These are phyloP conservation scores for Hyles euphorbiae DNA, from an alignment of 1,140 invertebrate genomes.

Conservation along the genomic window DNA sequence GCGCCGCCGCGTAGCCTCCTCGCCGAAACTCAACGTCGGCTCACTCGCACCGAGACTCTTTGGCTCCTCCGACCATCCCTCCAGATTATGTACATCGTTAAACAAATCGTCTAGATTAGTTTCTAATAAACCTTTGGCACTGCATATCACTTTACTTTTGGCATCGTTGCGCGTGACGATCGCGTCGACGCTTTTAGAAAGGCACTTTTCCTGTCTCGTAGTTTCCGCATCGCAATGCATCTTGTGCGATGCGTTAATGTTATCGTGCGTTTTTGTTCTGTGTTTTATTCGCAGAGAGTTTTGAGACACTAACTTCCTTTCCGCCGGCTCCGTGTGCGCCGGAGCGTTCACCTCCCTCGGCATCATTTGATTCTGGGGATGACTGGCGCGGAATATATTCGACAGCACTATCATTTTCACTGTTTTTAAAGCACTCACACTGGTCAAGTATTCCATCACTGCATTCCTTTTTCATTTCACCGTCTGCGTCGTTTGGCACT, in stretches of 20 bases:
- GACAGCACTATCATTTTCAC: slow-evolving; percentile 71
- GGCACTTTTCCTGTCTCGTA: slow-evolving; percentile 43
- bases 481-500: slow-evolving; percentile 28
- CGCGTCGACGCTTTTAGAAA: slow-evolving; percentile 62
- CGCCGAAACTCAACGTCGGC: slow-evolving; percentile 50
- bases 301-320: slow-evolving; percentile 43
- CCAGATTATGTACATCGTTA: slow-evolving; percentile 48
- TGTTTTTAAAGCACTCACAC: slow-evolving; percentile 56
- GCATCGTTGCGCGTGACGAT: slow-evolving; percentile 50
- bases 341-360: slow-evolving; percentile 30
- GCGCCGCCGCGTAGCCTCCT: slow-evolving; percentile 42
- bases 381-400: slow-evolving; percentile 62
- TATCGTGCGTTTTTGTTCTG: slow-evolving; percentile 51
- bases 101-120: slow-evolving; percentile 71
- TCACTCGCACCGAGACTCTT: slow-evolving; percentile 64
- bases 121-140: slow-evolving; percentile 74
- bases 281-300: slow-evolving; percentile 55
- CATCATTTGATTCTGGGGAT: slow-evolving; percentile 45
- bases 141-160: slow-evolving; percentile 68
- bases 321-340: slow-evolving; percentile 33
- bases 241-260: slow-evolving; percentile 33
- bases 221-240: slow-evolving; percentile 37
- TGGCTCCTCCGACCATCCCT: slow-evolving; percentile 45
- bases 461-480: slow-evolving; percentile 64
- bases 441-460: slow-evolving; percentile 69